Evolutionary conservation across 2,888 invertebrate species (phyloP).

Genomic region (Microctonus hyperodae): DNA sequence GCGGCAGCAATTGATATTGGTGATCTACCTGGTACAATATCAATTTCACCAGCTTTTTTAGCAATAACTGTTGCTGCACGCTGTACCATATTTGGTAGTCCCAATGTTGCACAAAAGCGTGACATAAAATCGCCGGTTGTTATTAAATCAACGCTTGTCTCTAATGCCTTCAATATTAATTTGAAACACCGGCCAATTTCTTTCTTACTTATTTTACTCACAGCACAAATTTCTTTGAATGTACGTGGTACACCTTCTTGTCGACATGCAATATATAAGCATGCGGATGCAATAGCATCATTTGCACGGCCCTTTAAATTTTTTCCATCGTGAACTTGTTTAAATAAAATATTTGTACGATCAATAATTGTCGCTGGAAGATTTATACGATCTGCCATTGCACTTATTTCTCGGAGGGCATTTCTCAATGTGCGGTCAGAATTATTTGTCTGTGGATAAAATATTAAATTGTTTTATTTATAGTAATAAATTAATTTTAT

Average conservation of each 20-base stretch:
- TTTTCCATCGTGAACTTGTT: conserved; percentile 97
- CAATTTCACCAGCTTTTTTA: conserved; percentile 93
- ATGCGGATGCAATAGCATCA: conserved; percentile 98
- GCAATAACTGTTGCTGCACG: conserved; percentile 97
- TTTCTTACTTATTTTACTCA: conserved; percentile 98
- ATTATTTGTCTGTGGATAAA: conserved; percentile 85
- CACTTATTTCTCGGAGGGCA: conserved; percentile 95
- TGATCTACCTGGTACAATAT: conserved; percentile 96
- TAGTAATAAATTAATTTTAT: no score
- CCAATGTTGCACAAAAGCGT: conserved; percentile 95
- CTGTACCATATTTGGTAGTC: conserved; percentile 88
- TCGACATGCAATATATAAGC: conserved; percentile 97
- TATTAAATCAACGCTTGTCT: conserved; percentile 96
- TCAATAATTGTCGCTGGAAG: conserved; percentile 97
- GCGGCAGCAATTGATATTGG: conserved; percentile 99
- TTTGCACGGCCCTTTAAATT: conserved; percentile 94
- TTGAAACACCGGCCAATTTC: conserved; percentile 99
- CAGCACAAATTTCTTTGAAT: conserved; percentile 99
- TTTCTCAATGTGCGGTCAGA: conserved; percentile 94
- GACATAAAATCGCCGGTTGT: conserved; percentile 99
- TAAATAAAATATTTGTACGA: conserved; percentile 94
- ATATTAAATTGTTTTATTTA: no score
- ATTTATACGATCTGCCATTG: conserved; percentile 98
- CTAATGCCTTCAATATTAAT: conserved; percentile 91
- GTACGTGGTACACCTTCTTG: conserved; percentile 99